These are phyloP conservation scores for Horisme vitalbata DNA, from an alignment of 2,888 invertebrate species.

Conservation along the genomic window DNA sequence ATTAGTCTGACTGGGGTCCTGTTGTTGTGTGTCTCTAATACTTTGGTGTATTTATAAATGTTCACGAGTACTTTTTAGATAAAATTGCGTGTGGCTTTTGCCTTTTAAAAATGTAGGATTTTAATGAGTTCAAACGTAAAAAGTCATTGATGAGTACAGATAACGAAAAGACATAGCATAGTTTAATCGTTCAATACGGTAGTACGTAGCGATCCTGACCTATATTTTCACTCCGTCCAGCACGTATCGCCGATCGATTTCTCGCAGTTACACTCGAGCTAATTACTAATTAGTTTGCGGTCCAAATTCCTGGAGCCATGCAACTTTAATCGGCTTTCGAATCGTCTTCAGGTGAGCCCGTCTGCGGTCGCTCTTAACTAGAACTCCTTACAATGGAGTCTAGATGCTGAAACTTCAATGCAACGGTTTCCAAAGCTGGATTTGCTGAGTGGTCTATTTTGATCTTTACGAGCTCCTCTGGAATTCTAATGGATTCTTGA, in stretches of 20 bases:
- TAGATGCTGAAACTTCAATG: slow-evolving; percentile 5
- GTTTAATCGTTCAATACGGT: neutral
- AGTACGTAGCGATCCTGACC: neutral
- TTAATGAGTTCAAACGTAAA: too few relatives aligned
- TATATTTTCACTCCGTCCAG: neutral
- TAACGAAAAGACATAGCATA: too few relatives aligned
- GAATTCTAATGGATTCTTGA: too few relatives aligned
- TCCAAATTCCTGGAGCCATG: slow-evolving; percentile 2
- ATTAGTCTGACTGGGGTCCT: too few relatives aligned
- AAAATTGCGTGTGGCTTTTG: too few relatives aligned
- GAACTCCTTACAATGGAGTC: neutral
- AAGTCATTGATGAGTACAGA: too few relatives aligned
- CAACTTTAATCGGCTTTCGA: slow-evolving; percentile 11
- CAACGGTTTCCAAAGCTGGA: neutral
- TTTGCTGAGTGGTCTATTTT: neutral
- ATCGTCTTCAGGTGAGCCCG: slow-evolving; percentile 8
- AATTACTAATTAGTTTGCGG: slow-evolving; percentile 12
- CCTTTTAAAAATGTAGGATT: too few relatives aligned
- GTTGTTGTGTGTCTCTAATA: too few relatives aligned
- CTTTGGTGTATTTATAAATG: too few relatives aligned
- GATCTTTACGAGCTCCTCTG: neutral
- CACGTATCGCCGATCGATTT: neutral
- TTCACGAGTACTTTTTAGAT: too few relatives aligned
- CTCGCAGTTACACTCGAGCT: slow-evolving; percentile 7
- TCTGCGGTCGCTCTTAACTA: neutral